Conservation (phyloP, 92 coral and sea anemone genomes). For the Actinostola sp. region DNA sequence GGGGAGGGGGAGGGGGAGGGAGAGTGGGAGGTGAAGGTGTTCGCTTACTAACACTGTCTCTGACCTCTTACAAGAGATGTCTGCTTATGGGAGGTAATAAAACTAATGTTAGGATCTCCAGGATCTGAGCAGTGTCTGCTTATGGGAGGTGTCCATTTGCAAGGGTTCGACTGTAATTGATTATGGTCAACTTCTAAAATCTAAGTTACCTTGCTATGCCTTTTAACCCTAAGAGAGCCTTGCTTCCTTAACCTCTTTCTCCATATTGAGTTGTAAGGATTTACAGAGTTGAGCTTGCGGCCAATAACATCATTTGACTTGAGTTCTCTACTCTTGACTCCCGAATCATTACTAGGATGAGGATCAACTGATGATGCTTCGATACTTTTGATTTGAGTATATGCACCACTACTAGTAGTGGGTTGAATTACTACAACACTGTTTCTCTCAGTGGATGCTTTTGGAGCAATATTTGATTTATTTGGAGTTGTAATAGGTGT, state of each 20-base stretch:
- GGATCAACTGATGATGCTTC: neutral
- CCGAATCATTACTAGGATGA: neutral
- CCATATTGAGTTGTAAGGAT: constrained; percentile 10
- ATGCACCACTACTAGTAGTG: neutral
- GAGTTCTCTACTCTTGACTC: constrained; percentile 15
- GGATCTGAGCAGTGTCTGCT: too few species aligned
- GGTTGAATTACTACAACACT: constrained; percentile 4
- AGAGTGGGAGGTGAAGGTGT: too few species aligned
- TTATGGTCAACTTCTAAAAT: neutral
- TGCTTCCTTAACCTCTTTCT: constrained; percentile 3
- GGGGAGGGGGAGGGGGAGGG: too few species aligned
- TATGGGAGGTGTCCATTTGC: too few species aligned
- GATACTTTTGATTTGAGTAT: neutral
- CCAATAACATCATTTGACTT: constrained; percentile 14
- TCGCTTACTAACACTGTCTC: too few species aligned
- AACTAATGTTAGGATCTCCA: too few species aligned
- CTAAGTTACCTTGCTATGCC: neutral
- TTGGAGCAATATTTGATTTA: too few species aligned
- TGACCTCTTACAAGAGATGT: too few species aligned
- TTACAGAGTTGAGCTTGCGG: constrained; percentile 12
- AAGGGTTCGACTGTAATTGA: too few species aligned
- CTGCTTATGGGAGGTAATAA: too few species aligned
- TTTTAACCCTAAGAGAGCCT: constrained; percentile 1
- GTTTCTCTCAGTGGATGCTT: neutral
- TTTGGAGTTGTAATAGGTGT: neutral